phyloP scores from a whole-genome alignment of 2,113 vertebrate species.

The Osmerus mordax region DNA sequence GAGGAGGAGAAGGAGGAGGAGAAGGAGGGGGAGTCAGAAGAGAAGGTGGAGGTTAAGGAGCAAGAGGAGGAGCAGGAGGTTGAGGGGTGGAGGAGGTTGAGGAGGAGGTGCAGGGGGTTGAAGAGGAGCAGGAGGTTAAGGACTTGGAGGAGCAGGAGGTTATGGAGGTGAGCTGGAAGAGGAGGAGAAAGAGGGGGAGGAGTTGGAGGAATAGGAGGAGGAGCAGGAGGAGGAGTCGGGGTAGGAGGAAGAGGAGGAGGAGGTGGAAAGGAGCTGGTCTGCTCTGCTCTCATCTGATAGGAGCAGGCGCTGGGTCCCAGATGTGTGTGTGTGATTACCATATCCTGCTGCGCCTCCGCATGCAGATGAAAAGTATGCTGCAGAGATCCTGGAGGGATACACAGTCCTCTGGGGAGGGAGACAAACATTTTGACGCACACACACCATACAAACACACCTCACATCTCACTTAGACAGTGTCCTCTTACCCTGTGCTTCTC shows the following conservation, averaged over 20 bases:
- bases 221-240: no score
- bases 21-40: background rate
- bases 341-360: conserved; percentile 55
- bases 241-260: no score
- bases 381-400: background rate
- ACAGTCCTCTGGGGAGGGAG: background rate
- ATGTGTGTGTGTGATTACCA: conserved; percentile 64
- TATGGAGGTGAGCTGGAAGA: background rate
- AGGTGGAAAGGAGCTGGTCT: conserved; percentile 33
- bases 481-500: no score
- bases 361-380: conserved; percentile 57
- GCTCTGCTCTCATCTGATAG: conserved; percentile 56
- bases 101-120: no score
- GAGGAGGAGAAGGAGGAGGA: background rate
- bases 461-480: no score
- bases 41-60: background rate
- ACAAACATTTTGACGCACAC: no score
- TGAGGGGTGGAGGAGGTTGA: background rate
- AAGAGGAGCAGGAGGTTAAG: no score
- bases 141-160: no score
- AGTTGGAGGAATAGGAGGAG: background rate
- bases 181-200: background rate
- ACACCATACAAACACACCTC: no score
- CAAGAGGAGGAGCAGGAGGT: background rate
- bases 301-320: conserved; percentile 56